Evolutionary conservation across 2,888 invertebrate species (phyloP).

Genomic region (Xanthia icteritia): DNA sequence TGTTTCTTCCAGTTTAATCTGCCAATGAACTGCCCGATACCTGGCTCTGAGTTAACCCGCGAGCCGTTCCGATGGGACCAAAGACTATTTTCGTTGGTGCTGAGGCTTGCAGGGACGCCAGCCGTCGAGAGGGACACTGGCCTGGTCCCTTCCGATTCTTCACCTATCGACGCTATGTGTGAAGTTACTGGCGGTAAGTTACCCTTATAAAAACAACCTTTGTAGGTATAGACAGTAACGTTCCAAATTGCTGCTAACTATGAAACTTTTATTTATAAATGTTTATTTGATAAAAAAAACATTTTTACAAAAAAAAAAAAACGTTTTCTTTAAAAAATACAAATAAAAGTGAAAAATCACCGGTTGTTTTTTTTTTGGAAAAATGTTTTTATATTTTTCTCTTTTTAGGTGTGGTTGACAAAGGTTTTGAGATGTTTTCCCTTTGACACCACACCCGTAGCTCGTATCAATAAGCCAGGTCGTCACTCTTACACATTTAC

Average conservation of each 20-base stretch:
- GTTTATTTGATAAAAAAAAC: conserved; percentile 2
- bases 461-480: no score
- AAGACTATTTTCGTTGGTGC: conserved; percentile 97
- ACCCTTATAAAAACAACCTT: conserved; percentile 6
- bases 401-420: no score
- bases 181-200: conserved; percentile 98
- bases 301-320: no score
- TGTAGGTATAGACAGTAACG: neutral
- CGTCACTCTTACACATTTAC: no score
- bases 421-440: no score
- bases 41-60: conserved; percentile 98
- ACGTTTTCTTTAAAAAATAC: no score
- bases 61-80: conserved; percentile 99
- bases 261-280: conserved; percentile 1
- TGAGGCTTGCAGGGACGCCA: conserved; percentile 97
- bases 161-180: conserved; percentile 99
- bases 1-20: conserved; percentile 92
- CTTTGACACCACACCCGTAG: no score
- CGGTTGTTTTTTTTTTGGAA: no score
- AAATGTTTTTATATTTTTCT: no score
- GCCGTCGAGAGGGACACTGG: conserved; percentile 96
- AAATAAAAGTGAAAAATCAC: no score
- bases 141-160: conserved; percentile 97
- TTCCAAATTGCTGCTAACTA: conserved; percentile 1
- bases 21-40: conserved; percentile 98